Evolutionary conservation across 1,140 invertebrate genomes (phyloP), one percentile per base, ranked within the genome.

Genomic region (Vanessa atalanta): DNA sequence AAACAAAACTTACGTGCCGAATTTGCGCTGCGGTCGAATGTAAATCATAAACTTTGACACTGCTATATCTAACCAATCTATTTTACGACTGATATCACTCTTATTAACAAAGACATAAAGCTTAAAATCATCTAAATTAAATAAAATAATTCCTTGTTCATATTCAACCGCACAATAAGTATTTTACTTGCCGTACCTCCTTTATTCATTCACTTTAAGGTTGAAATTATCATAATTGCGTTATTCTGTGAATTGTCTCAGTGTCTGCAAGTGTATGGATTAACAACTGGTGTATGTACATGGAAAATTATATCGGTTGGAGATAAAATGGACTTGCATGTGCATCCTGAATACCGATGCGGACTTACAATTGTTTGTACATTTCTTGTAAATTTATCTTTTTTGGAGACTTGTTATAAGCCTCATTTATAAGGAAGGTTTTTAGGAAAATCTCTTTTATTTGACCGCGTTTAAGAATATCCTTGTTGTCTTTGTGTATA

Each of bases 11-110:
- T 57, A 57, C 53, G 53, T 20, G 53, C 53, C 53, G 53, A 57
- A 57, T 57, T 57, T 57, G 53, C 20, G 16, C 53, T 57, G 53
- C 53, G 53, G 53, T 57, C 16, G 53, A 67, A n/a, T 53, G 26
- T 67, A 67, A 67, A 67, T 67, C 50, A 55, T 55, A 67, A 67
- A 67, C 50, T 67, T 67, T 67, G 65, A 67, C 65, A 67, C 26
- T 37, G 53, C 26, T 14, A 43, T 37, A 6, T 16, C 26, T 55
- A 16, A 53, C 37, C 26, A 37, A 16, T 20, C 8, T 37, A 16
- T 43, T 37, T 67, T 37, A 8, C 31, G 7, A n/a, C n/a, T 20
- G 2, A 37, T 53, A 51, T 15, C 26, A 31, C 48, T 23, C 37
- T 53, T 67, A 67, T 67, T 67, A 51, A 3, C 15, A 2, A 4